Conservation (phyloP, 2,797 vertebrate genomes). For the Podargus strigoides region DNA sequence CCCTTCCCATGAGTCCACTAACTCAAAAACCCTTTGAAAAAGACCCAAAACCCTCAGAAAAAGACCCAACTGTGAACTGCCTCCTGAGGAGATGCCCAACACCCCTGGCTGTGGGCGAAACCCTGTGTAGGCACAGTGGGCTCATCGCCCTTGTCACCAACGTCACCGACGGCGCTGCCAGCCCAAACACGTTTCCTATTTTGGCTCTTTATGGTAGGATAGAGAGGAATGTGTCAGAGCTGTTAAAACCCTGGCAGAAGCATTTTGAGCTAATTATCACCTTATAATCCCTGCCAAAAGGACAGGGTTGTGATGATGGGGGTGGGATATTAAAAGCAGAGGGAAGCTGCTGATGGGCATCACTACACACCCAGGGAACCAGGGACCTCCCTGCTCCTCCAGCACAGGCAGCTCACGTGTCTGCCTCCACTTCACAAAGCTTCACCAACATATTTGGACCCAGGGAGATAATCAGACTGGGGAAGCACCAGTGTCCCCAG, state of each 20-base stretch:
- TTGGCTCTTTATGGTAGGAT: not conserved
- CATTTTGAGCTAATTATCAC: not conserved
- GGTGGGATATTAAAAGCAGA: not conserved
- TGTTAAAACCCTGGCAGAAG: not conserved
- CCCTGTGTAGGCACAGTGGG: not conserved
- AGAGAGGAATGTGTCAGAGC: not conserved
- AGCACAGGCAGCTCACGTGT: fast-evolving
- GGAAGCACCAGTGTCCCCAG: not conserved
- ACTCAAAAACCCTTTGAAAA: not conserved
- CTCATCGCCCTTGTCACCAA: not conserved
- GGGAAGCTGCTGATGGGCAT: fast-evolving
- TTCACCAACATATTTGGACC: not conserved
- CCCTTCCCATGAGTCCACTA: fast-evolving
- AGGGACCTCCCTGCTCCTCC: not conserved
- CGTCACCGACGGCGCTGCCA: fast-evolving
- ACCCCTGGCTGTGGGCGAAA: not conserved
- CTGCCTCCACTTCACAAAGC: not conserved
- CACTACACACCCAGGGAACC: fast-evolving
- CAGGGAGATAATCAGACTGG: not conserved
- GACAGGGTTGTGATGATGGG: fast-evolving
- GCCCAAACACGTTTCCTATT: not conserved
- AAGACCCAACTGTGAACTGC: fast-evolving
- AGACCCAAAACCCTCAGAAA: not conserved
- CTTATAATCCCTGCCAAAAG: not conserved
- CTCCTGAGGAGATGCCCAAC: not conserved